These are phyloP conservation scores for Cynodonichthys magdalenae DNA, from an alignment of 2,797 vertebrate species.

Conservation along the genomic window DNA sequence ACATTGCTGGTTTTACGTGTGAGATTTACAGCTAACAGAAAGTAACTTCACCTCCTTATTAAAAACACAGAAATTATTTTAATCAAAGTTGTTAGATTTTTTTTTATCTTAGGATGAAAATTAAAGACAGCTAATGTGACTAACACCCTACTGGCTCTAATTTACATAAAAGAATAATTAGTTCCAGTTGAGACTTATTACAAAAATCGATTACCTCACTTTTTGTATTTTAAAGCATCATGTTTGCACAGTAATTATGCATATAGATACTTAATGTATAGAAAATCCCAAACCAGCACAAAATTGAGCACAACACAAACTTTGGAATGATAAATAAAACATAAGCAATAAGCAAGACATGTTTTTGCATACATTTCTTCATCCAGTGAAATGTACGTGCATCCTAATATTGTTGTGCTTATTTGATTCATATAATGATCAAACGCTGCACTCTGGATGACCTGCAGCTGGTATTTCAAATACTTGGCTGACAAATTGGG, in stretches of 20 bases:
- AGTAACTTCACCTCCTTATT: not conserved
- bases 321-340: not conserved
- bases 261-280: not conserved
- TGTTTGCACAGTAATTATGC: not conserved
- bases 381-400: constrained; percentile 1
- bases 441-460: constrained; percentile 17
- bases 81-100: not conserved
- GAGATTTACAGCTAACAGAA: constrained; percentile 5
- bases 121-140: constrained; percentile 3
- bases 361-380: constrained; percentile 2
- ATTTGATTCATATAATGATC: constrained; percentile 7
- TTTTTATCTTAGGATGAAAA: constrained; percentile 10
- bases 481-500: constrained; percentile 8
- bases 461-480: constrained; percentile 19
- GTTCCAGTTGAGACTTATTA: constrained; percentile 7
- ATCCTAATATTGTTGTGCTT: not conserved
- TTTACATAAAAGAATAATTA: not conserved
- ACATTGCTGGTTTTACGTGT: constrained; percentile 34
- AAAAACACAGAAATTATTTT: not conserved
- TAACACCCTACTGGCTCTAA: not conserved
- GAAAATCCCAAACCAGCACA: not conserved
- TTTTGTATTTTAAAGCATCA: constrained; percentile 4
- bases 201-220: constrained; percentile 17
- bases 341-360: not conserved
- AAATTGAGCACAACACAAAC: not conserved